Evolutionary conservation across 2,113 vertebrate species (phyloP).

Genomic region (Athene cunicularia): DNA sequence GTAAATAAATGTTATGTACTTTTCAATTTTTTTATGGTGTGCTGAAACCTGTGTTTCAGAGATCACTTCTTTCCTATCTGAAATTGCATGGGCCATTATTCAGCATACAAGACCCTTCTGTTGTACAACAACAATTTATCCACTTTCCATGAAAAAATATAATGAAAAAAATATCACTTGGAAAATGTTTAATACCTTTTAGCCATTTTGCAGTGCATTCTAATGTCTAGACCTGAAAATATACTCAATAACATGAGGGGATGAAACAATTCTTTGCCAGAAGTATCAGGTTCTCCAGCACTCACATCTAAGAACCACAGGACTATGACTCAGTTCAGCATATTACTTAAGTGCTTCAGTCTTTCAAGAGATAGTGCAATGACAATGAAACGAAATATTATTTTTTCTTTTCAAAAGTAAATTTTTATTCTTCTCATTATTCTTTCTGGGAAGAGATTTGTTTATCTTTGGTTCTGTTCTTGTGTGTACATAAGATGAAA

Average conservation of each 20-base stretch:
- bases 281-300: not conserved
- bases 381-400: not conserved
- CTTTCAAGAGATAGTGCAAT: not conserved
- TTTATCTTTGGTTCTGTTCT: not conserved
- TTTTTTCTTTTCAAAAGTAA: not conserved
- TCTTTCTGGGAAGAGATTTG: not conserved
- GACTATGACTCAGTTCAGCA: not conserved
- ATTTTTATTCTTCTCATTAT: not conserved
- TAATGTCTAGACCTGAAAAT: not conserved
- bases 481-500: fast-evolving
- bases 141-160: not conserved
- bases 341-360: not conserved
- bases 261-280: not conserved
- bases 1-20: not conserved
- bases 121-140: not conserved
- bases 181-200: not conserved
- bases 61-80: not conserved
- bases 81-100: not conserved
- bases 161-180: not conserved
- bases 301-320: not conserved
- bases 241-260: not conserved
- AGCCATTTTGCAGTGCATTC: not conserved
- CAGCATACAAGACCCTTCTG: not conserved
- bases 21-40: not conserved
- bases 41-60: not conserved